Base-by-base conservation (phyloP, 2,797 vertebrate genomes). In the Ciconia nigra region DNA sequence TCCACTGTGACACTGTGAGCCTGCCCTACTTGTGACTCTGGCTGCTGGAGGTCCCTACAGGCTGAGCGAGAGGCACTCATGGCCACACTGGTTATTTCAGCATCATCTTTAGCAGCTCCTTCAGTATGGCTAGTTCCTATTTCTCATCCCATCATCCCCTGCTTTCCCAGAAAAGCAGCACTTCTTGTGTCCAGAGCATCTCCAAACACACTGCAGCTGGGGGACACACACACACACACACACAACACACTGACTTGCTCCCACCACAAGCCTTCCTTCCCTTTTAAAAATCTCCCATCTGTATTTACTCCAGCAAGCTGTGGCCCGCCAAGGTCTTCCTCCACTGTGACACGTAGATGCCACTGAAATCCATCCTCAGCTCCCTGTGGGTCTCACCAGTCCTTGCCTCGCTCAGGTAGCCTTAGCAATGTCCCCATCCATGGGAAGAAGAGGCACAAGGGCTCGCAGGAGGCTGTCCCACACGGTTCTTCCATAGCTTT, bases 1-100 rank as follows among this genome's bases (percentile, higher is more conserved):
- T 76, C 31, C 29, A 10, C 33, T 0, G 0, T 39, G 44, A 33
- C 14, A 37, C 58, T 0, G 0, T 46, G 28, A 80, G 15, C 41
- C 41, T 5, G 3, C 14, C n/a, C 44, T 80, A 14, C 49, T 29
- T 29, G 46, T 26, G 41, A 1, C 39, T 59, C 33, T 63, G 77
- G 29, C 37, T 88, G 78, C 59, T 88, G 55, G 55, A 57, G 54
- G 33, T 41, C 24, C 42, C 33, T 25, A 24, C 5, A 7, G 13
- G 15, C 26, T 87, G 42, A 65, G 12, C 0, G 2, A 72, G 71
- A 51, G 35, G 29, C 71, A 35, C 28, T 88, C 7, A 21, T 28
- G 58, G 24, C 41, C 67, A 42, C 1, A 2, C 33, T 22, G 33
- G 20, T 59, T 62, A 25, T 63, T 85, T 65, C 80, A 93, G 51